Conservation (phyloP, 2,113 vertebrate species). For the Rafetus swinhoei region DNA sequence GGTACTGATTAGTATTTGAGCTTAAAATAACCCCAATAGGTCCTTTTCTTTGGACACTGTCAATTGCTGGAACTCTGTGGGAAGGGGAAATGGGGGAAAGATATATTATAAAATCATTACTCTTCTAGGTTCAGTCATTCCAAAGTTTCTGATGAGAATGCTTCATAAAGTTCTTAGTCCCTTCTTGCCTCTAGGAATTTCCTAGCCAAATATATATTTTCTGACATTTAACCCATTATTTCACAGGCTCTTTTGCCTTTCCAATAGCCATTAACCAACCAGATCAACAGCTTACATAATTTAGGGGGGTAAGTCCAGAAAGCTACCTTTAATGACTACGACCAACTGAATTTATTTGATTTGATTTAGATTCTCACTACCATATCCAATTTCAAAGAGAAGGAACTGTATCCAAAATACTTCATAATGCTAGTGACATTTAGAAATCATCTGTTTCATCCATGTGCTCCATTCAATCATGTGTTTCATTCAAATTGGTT, state of each 20-base stretch:
- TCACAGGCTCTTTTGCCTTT: background rate
- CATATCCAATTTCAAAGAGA: background rate
- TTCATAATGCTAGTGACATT: background rate
- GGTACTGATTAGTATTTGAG: background rate
- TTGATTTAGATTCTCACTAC: background rate
- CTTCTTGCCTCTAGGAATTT: fast-evolving
- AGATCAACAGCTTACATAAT: background rate
- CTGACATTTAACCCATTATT: background rate
- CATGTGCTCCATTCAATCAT: background rate
- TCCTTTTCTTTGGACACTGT: background rate
- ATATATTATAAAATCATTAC: background rate
- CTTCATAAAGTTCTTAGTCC: background rate
- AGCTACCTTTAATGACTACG: background rate
- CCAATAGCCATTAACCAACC: background rate
- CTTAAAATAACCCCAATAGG: background rate
- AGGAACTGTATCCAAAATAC: background rate
- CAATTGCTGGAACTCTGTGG: background rate
- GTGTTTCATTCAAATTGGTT: background rate
- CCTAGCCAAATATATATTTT: background rate
- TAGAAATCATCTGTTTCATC: background rate
- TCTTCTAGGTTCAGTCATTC: background rate
- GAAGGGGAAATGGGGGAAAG: background rate
- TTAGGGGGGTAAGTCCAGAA: background rate
- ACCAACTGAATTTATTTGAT: background rate
- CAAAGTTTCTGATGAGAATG: background rate